Evolutionary conservation across 2,113 vertebrate genomes (phyloP).

Genomic region (Hyla sarda): DNA sequence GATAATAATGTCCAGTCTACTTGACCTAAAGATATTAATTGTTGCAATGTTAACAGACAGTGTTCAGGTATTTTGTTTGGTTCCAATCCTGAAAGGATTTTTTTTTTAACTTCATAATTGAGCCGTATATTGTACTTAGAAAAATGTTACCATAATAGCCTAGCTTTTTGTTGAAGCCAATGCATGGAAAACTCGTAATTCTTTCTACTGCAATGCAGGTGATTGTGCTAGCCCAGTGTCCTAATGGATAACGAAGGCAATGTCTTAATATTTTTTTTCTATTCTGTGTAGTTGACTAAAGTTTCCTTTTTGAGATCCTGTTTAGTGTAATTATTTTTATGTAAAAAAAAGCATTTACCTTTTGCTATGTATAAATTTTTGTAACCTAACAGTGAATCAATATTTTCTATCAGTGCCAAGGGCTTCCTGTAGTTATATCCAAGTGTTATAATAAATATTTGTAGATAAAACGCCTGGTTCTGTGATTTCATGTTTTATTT

Average conservation of each 20-base stretch:
- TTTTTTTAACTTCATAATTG: slow-evolving; percentile 68
- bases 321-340: slow-evolving; percentile 89
- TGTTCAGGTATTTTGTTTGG: slow-evolving; percentile 62
- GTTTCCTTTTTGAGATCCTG: slow-evolving; percentile 75
- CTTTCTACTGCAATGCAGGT: slow-evolving; percentile 86
- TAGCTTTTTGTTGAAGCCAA: slow-evolving; percentile 84
- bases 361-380: slow-evolving; percentile 99
- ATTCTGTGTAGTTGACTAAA: slow-evolving; percentile 78
- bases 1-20: slow-evolving; percentile 42
- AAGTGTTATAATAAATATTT: slow-evolving; percentile 86
- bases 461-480: slow-evolving; percentile 73
- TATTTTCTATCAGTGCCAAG: slow-evolving; percentile 92
- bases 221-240: slow-evolving; percentile 87
- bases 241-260: slow-evolving; percentile 83
- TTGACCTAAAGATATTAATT: slow-evolving; percentile 56
- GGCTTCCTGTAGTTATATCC: slow-evolving; percentile 87
- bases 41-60: slow-evolving; percentile 68
- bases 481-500: slow-evolving; percentile 62
- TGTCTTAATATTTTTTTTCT: slow-evolving; percentile 85
- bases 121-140: slow-evolving; percentile 71
- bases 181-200: slow-evolving; percentile 82
- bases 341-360: slow-evolving; percentile 90
- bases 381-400: slow-evolving; percentile 91
- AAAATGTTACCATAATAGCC: slow-evolving; percentile 78
- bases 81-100: slow-evolving; percentile 28